phyloP scores from a whole-genome alignment of 30 jellyfish, hydroid and myxozoan genomes.

The Aurelia sp. region DNA sequence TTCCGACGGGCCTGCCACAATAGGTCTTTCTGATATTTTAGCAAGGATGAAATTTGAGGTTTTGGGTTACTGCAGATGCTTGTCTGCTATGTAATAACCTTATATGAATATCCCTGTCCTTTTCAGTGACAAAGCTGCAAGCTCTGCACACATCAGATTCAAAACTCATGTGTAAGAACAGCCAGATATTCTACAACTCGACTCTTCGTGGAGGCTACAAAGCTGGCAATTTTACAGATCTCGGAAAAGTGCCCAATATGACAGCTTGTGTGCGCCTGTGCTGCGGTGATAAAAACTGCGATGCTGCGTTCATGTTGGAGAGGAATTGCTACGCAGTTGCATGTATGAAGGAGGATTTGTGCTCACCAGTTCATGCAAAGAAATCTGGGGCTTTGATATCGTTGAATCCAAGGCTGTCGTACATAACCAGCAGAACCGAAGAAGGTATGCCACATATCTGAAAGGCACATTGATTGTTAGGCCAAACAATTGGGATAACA shows the following conservation, averaged over 20 bases:
- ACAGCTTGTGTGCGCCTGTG: slow-evolving; percentile 94
- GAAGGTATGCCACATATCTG: slow-evolving; percentile 65
- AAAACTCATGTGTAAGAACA: slow-evolving; percentile 88
- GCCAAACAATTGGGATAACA: no score
- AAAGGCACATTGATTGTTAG: no score
- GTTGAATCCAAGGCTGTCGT: slow-evolving; percentile 89
- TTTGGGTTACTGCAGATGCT: no score
- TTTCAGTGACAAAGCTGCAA: slow-evolving; percentile 68
- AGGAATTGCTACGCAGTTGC: slow-evolving; percentile 94
- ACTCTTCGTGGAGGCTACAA: slow-evolving; percentile 96
- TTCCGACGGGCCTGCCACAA: no score
- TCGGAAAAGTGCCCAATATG: slow-evolving; percentile 94
- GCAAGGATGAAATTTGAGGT: no score
- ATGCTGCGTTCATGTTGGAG: slow-evolving; percentile 98
- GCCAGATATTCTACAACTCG: slow-evolving; percentile 87
- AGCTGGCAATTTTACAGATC: slow-evolving; percentile 95
- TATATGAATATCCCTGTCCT: no score
- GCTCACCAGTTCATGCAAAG: slow-evolving; percentile 96
- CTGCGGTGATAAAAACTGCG: slow-evolving; percentile 97
- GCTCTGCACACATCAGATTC: slow-evolving; percentile 74
- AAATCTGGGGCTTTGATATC: slow-evolving; percentile 86
- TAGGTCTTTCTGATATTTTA: no score
- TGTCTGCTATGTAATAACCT: no score
- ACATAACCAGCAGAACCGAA: slow-evolving; percentile 94
- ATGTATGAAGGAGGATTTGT: slow-evolving; percentile 79